A percentile compares a stretch with the other conserved stretches of the same genome.
These are phyloP conservation scores for Incurvaria masculella DNA, from an alignment of 2,888 invertebrate genomes.

Conservation along the genomic window DNA sequence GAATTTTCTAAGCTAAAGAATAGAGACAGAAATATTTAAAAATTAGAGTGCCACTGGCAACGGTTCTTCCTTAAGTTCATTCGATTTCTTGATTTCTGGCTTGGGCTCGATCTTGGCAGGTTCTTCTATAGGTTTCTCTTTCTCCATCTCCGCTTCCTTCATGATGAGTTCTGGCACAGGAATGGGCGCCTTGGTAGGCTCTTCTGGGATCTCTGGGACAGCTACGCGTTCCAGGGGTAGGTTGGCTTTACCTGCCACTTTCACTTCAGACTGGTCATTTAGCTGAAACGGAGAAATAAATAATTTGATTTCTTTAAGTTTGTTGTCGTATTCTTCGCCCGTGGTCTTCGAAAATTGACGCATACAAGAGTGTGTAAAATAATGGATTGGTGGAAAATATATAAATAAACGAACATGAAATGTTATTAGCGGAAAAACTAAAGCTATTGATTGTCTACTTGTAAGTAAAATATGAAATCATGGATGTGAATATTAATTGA, in stretches of 20 bases:
- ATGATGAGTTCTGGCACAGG: slow-evolving; percentile 46
- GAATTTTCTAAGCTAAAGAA: not conserved
- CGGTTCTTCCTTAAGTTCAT: not conserved
- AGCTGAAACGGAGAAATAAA: not conserved
- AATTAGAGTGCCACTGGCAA: not conserved
- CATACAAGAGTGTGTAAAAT: no score
- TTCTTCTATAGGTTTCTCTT: slow-evolving; percentile 21
- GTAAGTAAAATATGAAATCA: no score
- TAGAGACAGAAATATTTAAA: no score
- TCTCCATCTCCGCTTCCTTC: slow-evolving; percentile 32
- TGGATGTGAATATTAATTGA: no score
- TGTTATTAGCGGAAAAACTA: no score
- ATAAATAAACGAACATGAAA: no score
- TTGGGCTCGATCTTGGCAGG: not conserved
- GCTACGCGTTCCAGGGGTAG: not conserved
- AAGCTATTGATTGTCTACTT: no score
- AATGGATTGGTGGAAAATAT: no score
- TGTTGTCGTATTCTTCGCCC: no score
- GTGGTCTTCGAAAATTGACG: no score
- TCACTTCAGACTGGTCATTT: not conserved
- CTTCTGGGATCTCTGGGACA: slow-evolving; percentile 1
- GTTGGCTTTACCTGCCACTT: not conserved
- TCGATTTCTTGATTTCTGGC: not conserved
- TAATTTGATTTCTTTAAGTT: not conserved
- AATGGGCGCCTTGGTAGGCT: slow-evolving; percentile 23